A percentile compares a stretch with the other conserved stretches of the same genome.
phyloP scores from a whole-genome alignment of 2,797 vertebrate genomes.

The Smutsia gigantea region DNA sequence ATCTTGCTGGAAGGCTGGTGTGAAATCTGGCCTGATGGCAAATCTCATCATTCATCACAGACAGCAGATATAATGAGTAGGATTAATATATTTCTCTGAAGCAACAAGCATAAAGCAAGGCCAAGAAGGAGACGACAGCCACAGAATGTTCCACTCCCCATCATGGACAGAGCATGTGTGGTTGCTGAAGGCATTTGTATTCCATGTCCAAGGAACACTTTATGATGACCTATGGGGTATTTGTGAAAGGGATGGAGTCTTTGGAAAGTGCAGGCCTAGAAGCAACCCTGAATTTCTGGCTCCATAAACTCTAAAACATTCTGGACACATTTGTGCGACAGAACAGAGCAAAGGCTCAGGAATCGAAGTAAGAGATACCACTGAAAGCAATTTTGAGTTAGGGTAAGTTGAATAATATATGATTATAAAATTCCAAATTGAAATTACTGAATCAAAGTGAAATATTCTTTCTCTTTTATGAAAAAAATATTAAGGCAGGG shows the following conservation, averaged over 20 bases:
- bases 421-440: background rate
- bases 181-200: background rate
- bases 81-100: background rate
- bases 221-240: background rate
- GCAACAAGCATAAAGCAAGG: background rate
- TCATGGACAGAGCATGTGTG: background rate
- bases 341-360: background rate
- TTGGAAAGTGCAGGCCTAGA: background rate
- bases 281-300: background rate
- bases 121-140: background rate
- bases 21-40: background rate
- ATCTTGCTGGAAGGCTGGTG: background rate
- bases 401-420: background rate
- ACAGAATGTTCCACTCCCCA: background rate
- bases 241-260: background rate
- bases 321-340: background rate
- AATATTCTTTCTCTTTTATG: background rate
- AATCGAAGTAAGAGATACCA: background rate
- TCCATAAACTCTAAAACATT: background rate
- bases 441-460: background rate
- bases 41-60: background rate
- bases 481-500: background rate
- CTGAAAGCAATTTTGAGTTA: background rate
- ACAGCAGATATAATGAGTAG: background rate
- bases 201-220: background rate